These are phyloP conservation scores for Nebria brevicollis DNA, from an alignment of 2,888 invertebrate species.

Conservation along the genomic window DNA sequence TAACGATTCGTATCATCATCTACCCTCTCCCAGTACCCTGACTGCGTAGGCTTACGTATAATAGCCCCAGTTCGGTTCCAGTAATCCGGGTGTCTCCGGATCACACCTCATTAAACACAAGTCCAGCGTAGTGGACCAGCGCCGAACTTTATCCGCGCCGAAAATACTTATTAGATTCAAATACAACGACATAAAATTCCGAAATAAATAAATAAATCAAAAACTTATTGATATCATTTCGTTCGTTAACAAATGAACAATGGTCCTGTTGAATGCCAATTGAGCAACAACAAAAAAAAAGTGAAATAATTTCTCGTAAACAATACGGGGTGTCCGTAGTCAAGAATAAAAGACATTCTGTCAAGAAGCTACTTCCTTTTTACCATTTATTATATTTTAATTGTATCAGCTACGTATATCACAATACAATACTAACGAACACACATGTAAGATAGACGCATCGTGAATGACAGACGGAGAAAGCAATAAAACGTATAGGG, in stretches of 20 bases:
- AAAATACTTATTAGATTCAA: too few relatives aligned
- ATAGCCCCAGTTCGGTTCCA: slow-evolving; percentile 12
- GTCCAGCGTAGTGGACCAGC: slow-evolving; percentile 9
- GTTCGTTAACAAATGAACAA: neutral
- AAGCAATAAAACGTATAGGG: neutral
- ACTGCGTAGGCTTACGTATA: neutral
- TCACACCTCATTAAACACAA: slow-evolving; percentile 25
- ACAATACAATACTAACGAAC: slow-evolving; percentile 34
- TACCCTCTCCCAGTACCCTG: neutral
- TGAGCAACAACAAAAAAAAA: neutral
- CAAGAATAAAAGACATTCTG: slow-evolving; percentile 48
- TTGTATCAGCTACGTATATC: slow-evolving; percentile 52
- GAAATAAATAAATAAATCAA: neutral
- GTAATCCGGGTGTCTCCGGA: slow-evolving; percentile 15
- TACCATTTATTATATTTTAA: slow-evolving; percentile 55
- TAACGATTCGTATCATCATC: slow-evolving; percentile 12
- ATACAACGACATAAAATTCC: neutral
- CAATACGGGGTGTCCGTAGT: slow-evolving; percentile 7
- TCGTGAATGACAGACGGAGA: neutral
- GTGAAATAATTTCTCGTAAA: slow-evolving; percentile 12
- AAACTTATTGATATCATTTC: slow-evolving; percentile 1
- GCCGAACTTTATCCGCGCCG: neutral
- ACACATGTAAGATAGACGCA: neutral
- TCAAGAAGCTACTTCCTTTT: slow-evolving; percentile 56
- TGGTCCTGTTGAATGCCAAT: neutral